phyloP scores from a whole-genome alignment of 2,888 invertebrate species.

The Chymomyza caudatula region DNA sequence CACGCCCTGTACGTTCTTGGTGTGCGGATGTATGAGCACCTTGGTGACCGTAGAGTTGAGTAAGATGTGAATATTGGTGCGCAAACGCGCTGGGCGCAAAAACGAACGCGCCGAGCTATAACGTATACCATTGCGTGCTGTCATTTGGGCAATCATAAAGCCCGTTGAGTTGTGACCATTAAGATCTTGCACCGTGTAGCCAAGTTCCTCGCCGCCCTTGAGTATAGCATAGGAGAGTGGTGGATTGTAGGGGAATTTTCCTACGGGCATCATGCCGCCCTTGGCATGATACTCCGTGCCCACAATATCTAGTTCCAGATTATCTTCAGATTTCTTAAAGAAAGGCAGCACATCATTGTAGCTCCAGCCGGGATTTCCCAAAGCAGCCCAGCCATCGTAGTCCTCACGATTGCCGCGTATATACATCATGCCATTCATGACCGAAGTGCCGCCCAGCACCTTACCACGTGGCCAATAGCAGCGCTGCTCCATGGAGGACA shows the following conservation, averaged over 20 bases:
- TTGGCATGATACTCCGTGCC: slow-evolving; percentile 87
- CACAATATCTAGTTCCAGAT: slow-evolving; percentile 84
- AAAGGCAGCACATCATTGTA: slow-evolving; percentile 93
- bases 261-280: slow-evolving; percentile 88
- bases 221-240: slow-evolving; percentile 87
- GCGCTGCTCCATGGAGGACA: slow-evolving; percentile 82
- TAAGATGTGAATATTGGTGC: slow-evolving; percentile 89
- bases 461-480: slow-evolving; percentile 93
- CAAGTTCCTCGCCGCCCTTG: slow-evolving; percentile 87
- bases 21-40: slow-evolving; percentile 86
- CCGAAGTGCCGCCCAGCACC: slow-evolving; percentile 94
- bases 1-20: slow-evolving; percentile 87
- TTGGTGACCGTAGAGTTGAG: slow-evolving; percentile 89
- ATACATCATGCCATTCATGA: slow-evolving; percentile 98
- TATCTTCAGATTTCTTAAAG: slow-evolving; percentile 91
- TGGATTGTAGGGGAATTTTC: slow-evolving; percentile 91
- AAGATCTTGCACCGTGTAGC: slow-evolving; percentile 86
- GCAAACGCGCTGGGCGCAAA: slow-evolving; percentile 86
- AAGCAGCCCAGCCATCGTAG: slow-evolving; percentile 91
- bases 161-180: slow-evolving; percentile 90
- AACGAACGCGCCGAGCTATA: slow-evolving; percentile 90
- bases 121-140: slow-evolving; percentile 90
- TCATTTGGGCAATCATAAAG: slow-evolving; percentile 93
- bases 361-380: slow-evolving; percentile 93
- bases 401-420: slow-evolving; percentile 92